These are phyloP conservation scores for Neodontobutis hainanensis DNA, from an alignment of 2,113 vertebrate genomes.

Conservation along the genomic window DNA sequence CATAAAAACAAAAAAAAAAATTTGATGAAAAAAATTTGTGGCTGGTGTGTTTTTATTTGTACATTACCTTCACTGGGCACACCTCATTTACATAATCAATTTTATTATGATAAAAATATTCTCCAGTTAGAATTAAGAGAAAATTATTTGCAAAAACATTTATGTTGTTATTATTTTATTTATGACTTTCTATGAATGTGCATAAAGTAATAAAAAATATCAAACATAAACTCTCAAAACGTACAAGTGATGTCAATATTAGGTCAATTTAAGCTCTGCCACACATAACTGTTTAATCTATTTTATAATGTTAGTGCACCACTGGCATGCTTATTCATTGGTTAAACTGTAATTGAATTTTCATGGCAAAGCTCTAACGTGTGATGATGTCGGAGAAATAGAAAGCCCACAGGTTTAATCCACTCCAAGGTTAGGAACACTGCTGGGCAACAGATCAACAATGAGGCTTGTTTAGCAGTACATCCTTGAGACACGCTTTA, in stretches of 20 bases:
- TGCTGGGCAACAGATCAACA: too few relatives aligned
- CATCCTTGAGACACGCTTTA: too few relatives aligned
- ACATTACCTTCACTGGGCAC: background rate
- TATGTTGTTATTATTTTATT: too few relatives aligned
- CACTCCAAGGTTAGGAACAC: background rate
- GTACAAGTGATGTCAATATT: conserved; percentile 22
- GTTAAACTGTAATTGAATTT: conserved; percentile 40
- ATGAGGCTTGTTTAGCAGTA: too few relatives aligned
- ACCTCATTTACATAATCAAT: background rate
- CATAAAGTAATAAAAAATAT: too few relatives aligned
- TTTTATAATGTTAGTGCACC: conserved; percentile 32
- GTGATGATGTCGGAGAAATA: conserved; percentile 38
- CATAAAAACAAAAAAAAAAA: conserved; percentile 98
- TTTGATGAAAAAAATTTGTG: conserved; percentile 80
- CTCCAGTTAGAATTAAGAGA: background rate
- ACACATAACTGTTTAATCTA: conserved; percentile 36
- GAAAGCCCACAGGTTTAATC: conserved; percentile 29
- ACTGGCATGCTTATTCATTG: conserved; percentile 47
- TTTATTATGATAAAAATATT: background rate
- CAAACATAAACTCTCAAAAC: background rate
- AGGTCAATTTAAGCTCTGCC: conserved; percentile 8
- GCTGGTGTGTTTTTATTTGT: conserved; percentile 23
- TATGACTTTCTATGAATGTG: too few relatives aligned
- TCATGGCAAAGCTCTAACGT: conserved; percentile 25
- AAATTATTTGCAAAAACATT: too few relatives aligned